These are phyloP conservation scores for Thrips palmi DNA, from an alignment of 1,140 invertebrate species.

Conservation along the genomic window DNA sequence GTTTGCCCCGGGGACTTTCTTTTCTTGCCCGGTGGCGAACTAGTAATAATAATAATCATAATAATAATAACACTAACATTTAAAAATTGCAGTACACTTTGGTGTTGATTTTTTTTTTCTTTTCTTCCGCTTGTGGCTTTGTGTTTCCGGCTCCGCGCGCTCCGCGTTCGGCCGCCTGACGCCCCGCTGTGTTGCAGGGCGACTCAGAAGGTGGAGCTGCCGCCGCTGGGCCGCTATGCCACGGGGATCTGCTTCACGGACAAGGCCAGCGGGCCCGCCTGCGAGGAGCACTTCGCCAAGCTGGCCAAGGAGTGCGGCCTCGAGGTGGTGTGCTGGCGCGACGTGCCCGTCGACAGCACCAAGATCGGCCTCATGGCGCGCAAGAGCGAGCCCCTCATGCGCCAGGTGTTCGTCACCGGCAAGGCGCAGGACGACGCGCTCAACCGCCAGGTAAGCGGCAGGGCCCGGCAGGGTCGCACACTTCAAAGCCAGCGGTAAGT, in stretches of 20 bases:
- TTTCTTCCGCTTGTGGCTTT: conserved; percentile 9
- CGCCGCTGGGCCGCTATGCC: conserved; percentile 74
- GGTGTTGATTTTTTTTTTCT: background rate
- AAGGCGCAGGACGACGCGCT: conserved; percentile 41
- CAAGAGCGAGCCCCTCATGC: conserved; percentile 86
- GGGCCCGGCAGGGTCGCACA: too few species aligned
- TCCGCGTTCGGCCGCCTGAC: too few species aligned
- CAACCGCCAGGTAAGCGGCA: conserved; percentile 31
- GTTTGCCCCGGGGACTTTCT: too few species aligned
- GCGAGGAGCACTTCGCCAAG: conserved; percentile 60
- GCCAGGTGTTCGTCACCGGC: conserved; percentile 78
- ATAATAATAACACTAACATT: too few species aligned
- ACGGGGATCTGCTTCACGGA: conserved; percentile 92
- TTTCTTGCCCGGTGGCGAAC: too few species aligned
- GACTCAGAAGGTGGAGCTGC: conserved; percentile 59
- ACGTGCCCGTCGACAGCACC: conserved; percentile 68
- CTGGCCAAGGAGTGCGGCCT: conserved; percentile 66
- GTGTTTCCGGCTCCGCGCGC: too few species aligned
- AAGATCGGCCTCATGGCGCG: conserved; percentile 78
- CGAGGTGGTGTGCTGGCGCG: conserved; percentile 77
- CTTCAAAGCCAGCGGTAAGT: too few species aligned
- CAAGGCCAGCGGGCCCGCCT: conserved; percentile 56
- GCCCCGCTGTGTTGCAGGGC: conserved; percentile 46
- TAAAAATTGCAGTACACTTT: conserved; percentile 8
- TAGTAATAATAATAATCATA: too few species aligned